Conservation (phyloP, 1,140 invertebrate genomes). For the Tetraneura akinire region DNA sequence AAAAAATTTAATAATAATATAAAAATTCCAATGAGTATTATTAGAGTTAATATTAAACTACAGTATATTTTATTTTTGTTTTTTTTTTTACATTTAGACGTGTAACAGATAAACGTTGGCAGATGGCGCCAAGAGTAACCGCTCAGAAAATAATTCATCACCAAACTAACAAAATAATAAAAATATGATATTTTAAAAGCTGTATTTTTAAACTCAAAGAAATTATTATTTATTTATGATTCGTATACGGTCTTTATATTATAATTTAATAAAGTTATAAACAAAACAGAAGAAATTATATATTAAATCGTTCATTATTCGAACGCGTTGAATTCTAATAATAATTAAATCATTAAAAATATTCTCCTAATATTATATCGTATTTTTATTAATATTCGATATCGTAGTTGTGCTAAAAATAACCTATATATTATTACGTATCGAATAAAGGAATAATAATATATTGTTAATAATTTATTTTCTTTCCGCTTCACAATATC, state of each 20-base stretch:
- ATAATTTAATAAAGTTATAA: no score
- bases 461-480: background rate
- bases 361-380: background rate
- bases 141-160: background rate
- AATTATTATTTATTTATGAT: no score
- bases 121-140: conserved; percentile 28
- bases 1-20: no score
- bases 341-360: background rate
- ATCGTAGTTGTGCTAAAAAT: background rate
- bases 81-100: background rate
- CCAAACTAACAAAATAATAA: background rate
- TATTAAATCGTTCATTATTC: background rate
- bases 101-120: background rate
- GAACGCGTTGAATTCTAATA: background rate
- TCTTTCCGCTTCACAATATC: background rate
- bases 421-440: background rate
- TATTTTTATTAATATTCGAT: background rate
- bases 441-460: background rate
- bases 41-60: no score
- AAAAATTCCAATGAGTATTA: no score
- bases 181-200: no score
- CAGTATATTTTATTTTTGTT: no score
- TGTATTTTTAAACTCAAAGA: no score
- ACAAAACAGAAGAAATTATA: no score
- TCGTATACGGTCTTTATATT: no score